Conservation (phyloP, 1,140 invertebrate species). For the Mesaphorura yosii region DNA sequence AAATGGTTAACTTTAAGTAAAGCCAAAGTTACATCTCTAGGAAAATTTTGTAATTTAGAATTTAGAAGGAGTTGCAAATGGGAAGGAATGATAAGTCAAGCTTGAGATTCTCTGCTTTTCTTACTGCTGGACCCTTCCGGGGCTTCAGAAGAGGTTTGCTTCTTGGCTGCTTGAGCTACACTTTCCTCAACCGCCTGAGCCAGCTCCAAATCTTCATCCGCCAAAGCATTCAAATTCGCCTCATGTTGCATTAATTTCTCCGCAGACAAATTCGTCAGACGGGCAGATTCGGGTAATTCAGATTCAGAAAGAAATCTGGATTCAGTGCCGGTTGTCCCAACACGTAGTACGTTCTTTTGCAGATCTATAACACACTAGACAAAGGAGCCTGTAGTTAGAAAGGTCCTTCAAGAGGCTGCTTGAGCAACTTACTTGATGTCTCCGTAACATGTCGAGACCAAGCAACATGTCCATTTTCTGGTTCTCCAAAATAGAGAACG, state of each 20-base stretch:
- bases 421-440: conserved; percentile 61
- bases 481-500: conserved; percentile 93
- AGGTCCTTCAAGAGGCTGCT: not conserved
- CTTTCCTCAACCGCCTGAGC: conserved; percentile 50
- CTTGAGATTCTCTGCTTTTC: conserved; percentile 2
- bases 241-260: conserved; percentile 38
- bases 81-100: not conserved
- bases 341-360: conserved; percentile 72
- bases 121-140: not conserved
- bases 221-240: conserved; percentile 34
- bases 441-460: conserved; percentile 91
- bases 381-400: conserved; percentile 17
- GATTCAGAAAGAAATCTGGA: conserved; percentile 79
- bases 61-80: not conserved
- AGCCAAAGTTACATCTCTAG: too few relatives aligned
- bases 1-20: too few relatives aligned
- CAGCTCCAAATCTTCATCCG: conserved; percentile 49
- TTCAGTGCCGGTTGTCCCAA: conserved; percentile 90
- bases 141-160: conserved; percentile 3
- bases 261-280: conserved; percentile 38
- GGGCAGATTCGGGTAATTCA: conserved; percentile 59
- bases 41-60: too few relatives aligned
- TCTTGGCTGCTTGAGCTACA: conserved; percentile 21
- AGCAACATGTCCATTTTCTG: conserved; percentile 98
- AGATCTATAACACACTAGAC: conserved; percentile 82